Percentiles rank a stretch among this genome's conserved stretches.
These are phyloP conservation scores for Limanda limanda DNA, from an alignment of 2,113 vertebrate genomes.

Conservation along the genomic window DNA sequence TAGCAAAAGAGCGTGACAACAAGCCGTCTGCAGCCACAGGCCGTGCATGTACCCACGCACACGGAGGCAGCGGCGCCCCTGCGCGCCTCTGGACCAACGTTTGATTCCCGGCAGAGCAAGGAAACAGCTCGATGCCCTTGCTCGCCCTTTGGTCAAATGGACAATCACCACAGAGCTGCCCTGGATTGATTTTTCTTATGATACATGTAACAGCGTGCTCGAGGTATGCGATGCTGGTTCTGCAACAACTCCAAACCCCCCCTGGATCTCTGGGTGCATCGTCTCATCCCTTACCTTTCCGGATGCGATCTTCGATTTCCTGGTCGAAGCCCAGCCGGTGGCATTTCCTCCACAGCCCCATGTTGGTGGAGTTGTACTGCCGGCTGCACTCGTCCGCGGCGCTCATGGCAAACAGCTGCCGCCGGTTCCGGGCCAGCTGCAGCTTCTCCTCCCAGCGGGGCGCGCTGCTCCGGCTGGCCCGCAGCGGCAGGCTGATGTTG, in stretches of 20 bases:
- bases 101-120: not conserved
- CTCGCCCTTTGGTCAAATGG: slow-evolving; percentile 39
- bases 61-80: not conserved
- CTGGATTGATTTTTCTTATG: not conserved
- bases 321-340: slow-evolving; percentile 94
- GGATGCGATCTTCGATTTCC: slow-evolving; percentile 91
- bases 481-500: slow-evolving; percentile 97
- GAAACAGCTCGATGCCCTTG: slow-evolving; percentile 34
- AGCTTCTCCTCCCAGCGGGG: slow-evolving; percentile 88
- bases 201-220: not conserved
- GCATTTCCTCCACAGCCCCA: slow-evolving; percentile 98
- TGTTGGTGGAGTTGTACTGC: slow-evolving; percentile 98
- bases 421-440: slow-evolving; percentile 90
- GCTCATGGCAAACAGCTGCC: slow-evolving; percentile 98
- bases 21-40: slow-evolving; percentile 27
- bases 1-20: slow-evolving; percentile 33
- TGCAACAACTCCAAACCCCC: not conserved
- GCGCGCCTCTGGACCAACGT: not conserved
- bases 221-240: not conserved
- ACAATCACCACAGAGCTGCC: slow-evolving; percentile 4
- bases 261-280: not conserved
- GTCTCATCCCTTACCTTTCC: slow-evolving; percentile 88
- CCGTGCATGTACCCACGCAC: not conserved
- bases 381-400: slow-evolving; percentile 95
- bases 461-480: slow-evolving; percentile 90